Base-by-base conservation (phyloP, 2,797 vertebrate genomes). In the Rhodeus uyekii region DNA sequence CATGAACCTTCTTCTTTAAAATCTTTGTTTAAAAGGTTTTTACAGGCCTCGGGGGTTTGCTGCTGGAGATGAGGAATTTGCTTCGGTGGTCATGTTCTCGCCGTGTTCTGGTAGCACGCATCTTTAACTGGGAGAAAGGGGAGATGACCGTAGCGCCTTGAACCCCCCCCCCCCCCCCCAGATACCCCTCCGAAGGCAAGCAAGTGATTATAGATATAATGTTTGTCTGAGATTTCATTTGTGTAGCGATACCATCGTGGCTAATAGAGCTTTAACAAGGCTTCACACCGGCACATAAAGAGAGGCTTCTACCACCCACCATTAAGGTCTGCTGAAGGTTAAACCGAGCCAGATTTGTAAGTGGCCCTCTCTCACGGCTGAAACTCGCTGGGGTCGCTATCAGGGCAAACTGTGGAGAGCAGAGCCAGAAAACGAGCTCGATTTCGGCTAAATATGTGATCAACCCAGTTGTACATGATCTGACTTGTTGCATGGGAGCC, bases 1-100 rank as follows among this genome's bases (percentile, higher is more conserved):
- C 92, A 91, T 91, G 94, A 95, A 94, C 89, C 78, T 85, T 88
- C 90, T 92, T 93, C 91, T 90, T 92, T 89, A 92, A 93, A 92
- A 92, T 93, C 83, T 87, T 61, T 34, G 80, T 93, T 92, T 93
- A 83, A 92, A 89, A 71, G 78, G 81, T 67, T 90, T 92, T 86
- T 89, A 90, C 88, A 87, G 89, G 86, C 91, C 91, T 88, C 90
- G 48, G 84, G 68, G 90, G 75, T 88, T 84, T 85, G 60, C 79
- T 87, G 84, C 73, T 84, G 22, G 58, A 85, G 75, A 90, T 80
- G 83, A 79, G 86, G 83, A 77, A 80, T 84, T 87, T 81, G 83
- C 87, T 74, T 83, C 87, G 8, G 75, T 78, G 78, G 13, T 29
- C 27, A 29, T 60, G 58, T 60, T 60, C 83, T 88, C 85, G 72